Evolutionary conservation across 2,888 invertebrate species (phyloP), one percentile per base, ranked within the genome.

Genomic region (Agonopterix alstromeriana): DNA sequence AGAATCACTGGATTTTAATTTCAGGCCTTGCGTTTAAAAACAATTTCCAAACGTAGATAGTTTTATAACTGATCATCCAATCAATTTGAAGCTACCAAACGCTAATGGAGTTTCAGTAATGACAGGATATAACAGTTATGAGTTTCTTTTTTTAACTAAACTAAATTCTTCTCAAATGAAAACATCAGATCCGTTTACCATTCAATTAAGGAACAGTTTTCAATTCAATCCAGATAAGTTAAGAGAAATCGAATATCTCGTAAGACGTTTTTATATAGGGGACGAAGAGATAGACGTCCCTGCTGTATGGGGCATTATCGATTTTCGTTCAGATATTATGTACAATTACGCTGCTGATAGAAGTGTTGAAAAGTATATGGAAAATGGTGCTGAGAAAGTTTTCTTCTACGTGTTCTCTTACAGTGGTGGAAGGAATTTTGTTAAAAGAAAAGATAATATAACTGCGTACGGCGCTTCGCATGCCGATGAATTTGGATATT

Each of bases 401-500:
- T 48, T 35, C n/a, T 44, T 11, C 11, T 48, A 48, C 41, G 17
- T 45, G 2, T 48, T 48, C 35, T 48, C 48, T 1, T 80, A 80
- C 38, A 54, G 50, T 9, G 77, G 82, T 9, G 63, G 49, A 5
- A 61, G 67, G 47, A 77, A 70, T 54, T 55, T 51, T 10, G 41
- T 47, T 0, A 70, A 66, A 51, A 41, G 42, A 0, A 35, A 10
- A 3, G 1, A 10, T 8, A 75, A 67, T 14, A 46, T 70, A 0
- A 58, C 61, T 5, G 44, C 53, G 5, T 56, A 54, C 0, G 63
- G 63, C 1, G 80, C 75, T 0, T 40, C 55, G 0, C 83, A 84
- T 51, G 61, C 53, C 1, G 82, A 82, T 50, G 84, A 85, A 2
- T 9, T 72, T 0, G 57, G 63, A 2, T 85, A 82, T 53, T 47